Base-by-base conservation (phyloP, 2,113 vertebrate genomes). In the Vidua chalybeata region DNA sequence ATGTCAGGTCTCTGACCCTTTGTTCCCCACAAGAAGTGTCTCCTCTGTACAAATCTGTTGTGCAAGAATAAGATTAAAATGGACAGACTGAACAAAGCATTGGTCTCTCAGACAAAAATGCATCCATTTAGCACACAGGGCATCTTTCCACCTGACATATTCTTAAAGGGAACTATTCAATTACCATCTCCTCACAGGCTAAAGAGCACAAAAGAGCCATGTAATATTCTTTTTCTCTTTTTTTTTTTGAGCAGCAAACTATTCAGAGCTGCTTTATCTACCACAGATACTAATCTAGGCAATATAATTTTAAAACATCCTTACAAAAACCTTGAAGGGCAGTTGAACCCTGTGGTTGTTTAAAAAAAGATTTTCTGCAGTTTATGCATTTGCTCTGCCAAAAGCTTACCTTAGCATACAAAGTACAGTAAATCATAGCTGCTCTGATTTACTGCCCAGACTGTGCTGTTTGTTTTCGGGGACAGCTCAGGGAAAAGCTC, bases 101-200 rank as follows among this genome's bases (percentile, higher is more conserved):
- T 69, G 39, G 77, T 89, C 76, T 89, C 55, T 63, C 68, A 93
- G 86, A 94, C 80, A 93, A 94, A 97, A 90, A 84, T 20, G 74
- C 84, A 91, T 96, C 96, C 97, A 98, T 97, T 98, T 98, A 97
- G 97, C 94, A 97, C 97, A 98, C 95, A 97, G 90, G 87, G 59
- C 89, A 94, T 97, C 97, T 94, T 96, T 97, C 97, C 95, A 95
- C 94, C 97, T 97, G 97, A 97, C 93, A 91, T 97, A 81, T 84
- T 97, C 97, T 97, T 91, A 97, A 97, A 98, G 97, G 89, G 93
- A 97, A 97, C 94, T 96, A 96, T 98, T 98, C 98, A 98, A 97
- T 98, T 97, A 97, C 80, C 77, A 86, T 78, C 66, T 51, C 59
- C 95, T 94, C 91, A 91, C 43, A 82, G 97, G 72, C 86, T 94